phyloP scores from a whole-genome alignment of 2,797 vertebrate species.

The Cuniculus paca region DNA sequence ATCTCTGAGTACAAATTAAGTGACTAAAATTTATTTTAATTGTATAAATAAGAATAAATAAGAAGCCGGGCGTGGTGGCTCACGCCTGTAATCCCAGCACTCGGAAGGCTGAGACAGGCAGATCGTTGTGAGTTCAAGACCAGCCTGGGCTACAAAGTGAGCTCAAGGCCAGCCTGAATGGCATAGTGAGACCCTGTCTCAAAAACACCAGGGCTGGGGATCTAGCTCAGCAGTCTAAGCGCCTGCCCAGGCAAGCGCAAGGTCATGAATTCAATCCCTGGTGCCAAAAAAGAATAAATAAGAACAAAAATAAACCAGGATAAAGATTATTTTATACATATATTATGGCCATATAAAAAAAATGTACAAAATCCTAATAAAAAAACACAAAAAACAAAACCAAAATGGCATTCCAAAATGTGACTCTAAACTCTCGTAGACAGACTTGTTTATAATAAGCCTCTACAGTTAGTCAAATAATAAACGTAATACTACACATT shows the following conservation, averaged over 20 bases:
- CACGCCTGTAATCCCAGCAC: no score
- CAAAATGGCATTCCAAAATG: conserved; percentile 24
- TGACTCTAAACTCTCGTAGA: background rate
- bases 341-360: background rate
- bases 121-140: no score
- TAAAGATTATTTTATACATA: background rate
- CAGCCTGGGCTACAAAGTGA: no score
- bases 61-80: background rate
- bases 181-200: no score
- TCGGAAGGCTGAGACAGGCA: no score
- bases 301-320: background rate
- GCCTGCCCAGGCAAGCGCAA: no score
- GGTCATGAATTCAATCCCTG: no score
- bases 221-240: no score
- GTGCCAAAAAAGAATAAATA: no score
- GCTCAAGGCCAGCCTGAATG: no score
- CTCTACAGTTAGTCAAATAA: background rate
- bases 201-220: background rate
- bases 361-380: background rate
- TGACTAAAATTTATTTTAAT: conserved; percentile 12
- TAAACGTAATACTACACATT: background rate
- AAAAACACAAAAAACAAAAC: conserved; percentile 14
- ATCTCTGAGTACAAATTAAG: conserved; percentile 15
- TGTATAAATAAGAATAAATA: background rate
- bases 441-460: background rate